Conservation (phyloP, 2,113 vertebrate species). For the Anoura caudifer region DNA sequence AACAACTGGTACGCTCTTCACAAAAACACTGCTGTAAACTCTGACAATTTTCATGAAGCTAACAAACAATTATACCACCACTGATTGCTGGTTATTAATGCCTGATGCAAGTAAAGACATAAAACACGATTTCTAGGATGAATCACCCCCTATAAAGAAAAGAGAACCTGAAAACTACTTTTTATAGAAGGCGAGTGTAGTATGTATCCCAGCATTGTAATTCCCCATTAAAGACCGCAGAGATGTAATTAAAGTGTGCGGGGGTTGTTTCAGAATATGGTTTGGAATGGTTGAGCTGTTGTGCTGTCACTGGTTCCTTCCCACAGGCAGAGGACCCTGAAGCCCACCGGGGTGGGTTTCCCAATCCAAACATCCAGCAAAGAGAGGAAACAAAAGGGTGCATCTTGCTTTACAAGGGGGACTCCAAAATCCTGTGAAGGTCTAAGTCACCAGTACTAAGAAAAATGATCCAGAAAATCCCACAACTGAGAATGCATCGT, state of each 20-base stretch:
- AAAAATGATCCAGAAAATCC: background rate
- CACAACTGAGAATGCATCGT: background rate
- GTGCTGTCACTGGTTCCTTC: background rate
- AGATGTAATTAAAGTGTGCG: background rate
- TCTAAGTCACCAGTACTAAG: background rate
- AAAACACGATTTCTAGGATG: slow-evolving; percentile 33
- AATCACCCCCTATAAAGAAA: slow-evolving; percentile 7
- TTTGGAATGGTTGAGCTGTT: background rate
- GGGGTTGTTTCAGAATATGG: background rate
- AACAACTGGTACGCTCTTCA: background rate
- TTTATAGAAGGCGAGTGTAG: background rate
- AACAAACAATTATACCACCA: slow-evolving; percentile 16
- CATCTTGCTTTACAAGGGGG: background rate
- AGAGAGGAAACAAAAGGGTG: background rate
- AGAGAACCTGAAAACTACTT: slow-evolving; percentile 10
- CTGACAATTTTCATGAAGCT: background rate
- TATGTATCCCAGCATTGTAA: background rate
- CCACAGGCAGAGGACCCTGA: background rate
- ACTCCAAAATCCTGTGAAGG: background rate
- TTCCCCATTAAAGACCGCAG: background rate
- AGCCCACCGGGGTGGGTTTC: background rate
- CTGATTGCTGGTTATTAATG: slow-evolving; percentile 30
- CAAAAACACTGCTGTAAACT: background rate
- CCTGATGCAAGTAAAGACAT: background rate
- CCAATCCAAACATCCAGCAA: background rate